Conservation (phyloP, 2,113 vertebrate species). For the Gorsachius goisagi region DNA sequence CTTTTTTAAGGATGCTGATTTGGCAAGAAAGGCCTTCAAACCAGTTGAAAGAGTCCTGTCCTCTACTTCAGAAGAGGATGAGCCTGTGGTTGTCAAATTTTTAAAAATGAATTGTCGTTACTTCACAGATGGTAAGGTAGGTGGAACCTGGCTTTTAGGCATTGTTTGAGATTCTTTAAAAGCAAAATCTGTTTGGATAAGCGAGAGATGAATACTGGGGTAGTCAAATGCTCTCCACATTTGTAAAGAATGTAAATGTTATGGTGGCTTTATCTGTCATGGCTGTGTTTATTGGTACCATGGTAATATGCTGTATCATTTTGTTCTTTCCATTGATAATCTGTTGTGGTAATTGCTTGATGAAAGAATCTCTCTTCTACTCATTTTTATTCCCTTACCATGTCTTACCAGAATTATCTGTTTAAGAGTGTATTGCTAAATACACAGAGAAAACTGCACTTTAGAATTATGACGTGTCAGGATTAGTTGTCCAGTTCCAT, state of each 20-base stretch:
- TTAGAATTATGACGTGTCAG: neutral
- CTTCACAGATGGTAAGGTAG: conserved; percentile 97
- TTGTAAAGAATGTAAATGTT: neutral
- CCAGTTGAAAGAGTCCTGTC: conserved; percentile 86
- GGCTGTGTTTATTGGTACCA: neutral
- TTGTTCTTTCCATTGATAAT: neutral
- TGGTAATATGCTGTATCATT: neutral
- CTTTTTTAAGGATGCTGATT: conserved; percentile 78
- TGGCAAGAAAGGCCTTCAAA: conserved; percentile 79
- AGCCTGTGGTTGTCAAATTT: conserved; percentile 90
- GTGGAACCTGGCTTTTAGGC: neutral
- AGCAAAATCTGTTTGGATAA: neutral
- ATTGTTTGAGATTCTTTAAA: neutral
- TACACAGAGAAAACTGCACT: neutral
- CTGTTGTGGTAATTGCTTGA: neutral
- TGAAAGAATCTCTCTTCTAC: neutral
- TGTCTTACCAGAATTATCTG: neutral
- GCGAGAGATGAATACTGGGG: neutral
- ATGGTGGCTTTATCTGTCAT: neutral
- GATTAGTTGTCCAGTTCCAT: conserved; percentile 11
- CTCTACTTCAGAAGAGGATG: conserved; percentile 89
- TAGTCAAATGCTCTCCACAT: neutral
- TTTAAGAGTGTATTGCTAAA: neutral
- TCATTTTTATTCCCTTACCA: neutral
- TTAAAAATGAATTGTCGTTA: conserved; percentile 99